Conservation (phyloP, 2,888 invertebrate genomes). For the Limulus polyphemus region DNA sequence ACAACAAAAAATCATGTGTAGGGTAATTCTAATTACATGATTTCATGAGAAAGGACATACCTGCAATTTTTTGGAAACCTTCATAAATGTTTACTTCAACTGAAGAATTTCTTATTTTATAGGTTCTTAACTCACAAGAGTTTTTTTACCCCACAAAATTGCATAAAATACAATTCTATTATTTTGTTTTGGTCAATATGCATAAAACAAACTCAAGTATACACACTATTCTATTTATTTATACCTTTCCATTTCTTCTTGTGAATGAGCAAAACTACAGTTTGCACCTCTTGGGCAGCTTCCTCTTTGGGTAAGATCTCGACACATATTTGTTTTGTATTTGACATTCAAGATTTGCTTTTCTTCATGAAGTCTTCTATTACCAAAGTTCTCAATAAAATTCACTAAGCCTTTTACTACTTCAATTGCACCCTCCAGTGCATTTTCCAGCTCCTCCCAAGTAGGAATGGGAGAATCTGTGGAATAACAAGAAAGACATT, state of each 20-base stretch:
- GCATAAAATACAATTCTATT: too few species aligned
- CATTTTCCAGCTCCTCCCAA: conserved; percentile 36
- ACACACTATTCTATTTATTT: too few species aligned
- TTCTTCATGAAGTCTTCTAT: conserved; percentile 39
- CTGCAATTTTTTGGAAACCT: too few species aligned
- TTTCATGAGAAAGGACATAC: too few species aligned
- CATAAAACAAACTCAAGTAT: too few species aligned
- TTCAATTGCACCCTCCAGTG: conserved; percentile 36
- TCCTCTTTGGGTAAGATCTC: conserved; percentile 63
- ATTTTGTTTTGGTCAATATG: too few species aligned
- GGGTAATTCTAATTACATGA: too few species aligned
- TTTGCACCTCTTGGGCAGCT: conserved; percentile 72
- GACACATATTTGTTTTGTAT: conserved; percentile 82
- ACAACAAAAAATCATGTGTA: too few species aligned
- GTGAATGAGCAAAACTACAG: conserved; percentile 86
- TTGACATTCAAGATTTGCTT: conserved; percentile 46
- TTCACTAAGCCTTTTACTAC: conserved; percentile 65
- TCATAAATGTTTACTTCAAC: too few species aligned
- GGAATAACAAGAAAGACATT: conserved; percentile 2
- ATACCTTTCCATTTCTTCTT: conserved; percentile 74
- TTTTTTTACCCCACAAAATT: too few species aligned
- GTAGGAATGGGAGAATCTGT: conserved; percentile 33
- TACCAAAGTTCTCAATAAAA: conserved; percentile 61
- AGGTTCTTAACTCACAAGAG: too few species aligned
- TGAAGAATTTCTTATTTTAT: too few species aligned